Evolutionary conservation across 2,113 vertebrate genomes (phyloP).

Genomic region (Pardalotus punctatus): DNA sequence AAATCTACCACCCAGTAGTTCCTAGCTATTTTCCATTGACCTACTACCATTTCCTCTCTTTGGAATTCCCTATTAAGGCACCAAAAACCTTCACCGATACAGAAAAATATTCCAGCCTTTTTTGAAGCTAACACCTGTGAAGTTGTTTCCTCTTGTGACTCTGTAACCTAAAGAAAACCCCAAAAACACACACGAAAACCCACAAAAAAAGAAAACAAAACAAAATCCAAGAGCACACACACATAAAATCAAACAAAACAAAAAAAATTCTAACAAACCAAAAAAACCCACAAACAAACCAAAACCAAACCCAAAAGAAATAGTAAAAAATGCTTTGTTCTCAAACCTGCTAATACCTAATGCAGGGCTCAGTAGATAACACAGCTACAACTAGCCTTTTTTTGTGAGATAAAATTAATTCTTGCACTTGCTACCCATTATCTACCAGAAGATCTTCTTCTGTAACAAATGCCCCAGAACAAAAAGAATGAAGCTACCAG

Average conservation of each 20-base stretch:
- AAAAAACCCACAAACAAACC: not conserved
- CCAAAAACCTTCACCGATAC: rapidly evolving
- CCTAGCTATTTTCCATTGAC: not conserved
- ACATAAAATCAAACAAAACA: not conserved
- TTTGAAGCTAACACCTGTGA: not conserved
- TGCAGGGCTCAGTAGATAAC: not conserved
- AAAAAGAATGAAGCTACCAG: not conserved
- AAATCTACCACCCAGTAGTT: not conserved
- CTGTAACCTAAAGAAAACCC: not conserved
- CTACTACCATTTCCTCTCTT: not conserved
- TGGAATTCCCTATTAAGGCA: not conserved
- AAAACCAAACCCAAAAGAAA: not conserved
- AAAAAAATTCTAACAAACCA: not conserved
- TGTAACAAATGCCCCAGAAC: not conserved
- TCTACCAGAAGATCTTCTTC: not conserved
- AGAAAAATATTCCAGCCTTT: not conserved
- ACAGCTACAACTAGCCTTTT: not conserved
- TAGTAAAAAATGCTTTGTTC: not conserved
- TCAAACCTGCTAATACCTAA: not conserved
- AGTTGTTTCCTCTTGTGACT: rapidly evolving
- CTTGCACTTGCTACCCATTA: not conserved
- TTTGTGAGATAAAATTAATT: not conserved
- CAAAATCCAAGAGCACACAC: not conserved
- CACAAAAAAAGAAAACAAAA: not conserved
- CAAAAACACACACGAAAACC: not conserved